Base-by-base conservation (phyloP, 2,888 invertebrate genomes). In the Trypoxylon attenuatum region DNA sequence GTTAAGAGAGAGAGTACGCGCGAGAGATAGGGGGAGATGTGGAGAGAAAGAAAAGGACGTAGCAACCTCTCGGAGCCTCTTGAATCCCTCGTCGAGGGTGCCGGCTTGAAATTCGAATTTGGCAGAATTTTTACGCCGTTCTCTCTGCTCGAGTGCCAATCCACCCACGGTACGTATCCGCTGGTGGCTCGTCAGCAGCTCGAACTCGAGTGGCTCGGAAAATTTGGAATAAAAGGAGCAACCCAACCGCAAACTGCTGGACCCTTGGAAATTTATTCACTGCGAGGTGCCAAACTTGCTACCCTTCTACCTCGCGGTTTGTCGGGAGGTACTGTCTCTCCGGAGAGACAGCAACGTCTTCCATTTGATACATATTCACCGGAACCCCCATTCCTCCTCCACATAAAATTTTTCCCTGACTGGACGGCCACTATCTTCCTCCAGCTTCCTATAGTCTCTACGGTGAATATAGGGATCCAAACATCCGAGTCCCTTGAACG, bases 201-300 rank as follows among this genome's bases (percentile, higher is more conserved):
- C 59, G 23, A 6, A 8, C 46, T 57, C 43, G 59, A 51, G 68
- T 58, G 73, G 56, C 58, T n/a, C 67, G 73, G 71, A 65, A 77
- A 78, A 76, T 76, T 70, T 57, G 73, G 76, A 75, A 74, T 75
- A 78, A 80, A 77, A 73, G 69, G 51, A 68, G 15, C 21, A 5
- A 22, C 8, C 15, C 23, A 23, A 52, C 46, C 43, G 21, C 43
- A 27, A 58, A 16, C 29, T 13, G 66, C 33, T 19, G 69, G 66
- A 62, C 68, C 75, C 66, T 61, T 21, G 72, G 52, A 77, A 77
- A 77, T 77, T 77, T 77, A 77, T 77, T 77, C 76, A 77, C 76
- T 76, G 60, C 73, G 60, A 47, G 43, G 62, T 22, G 51, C 43
- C 59, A 55, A 69, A 74, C 64, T 73, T 75, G 64, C 53, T 42